These are phyloP conservation scores for Melitaea cinxia DNA, from an alignment of 1,140 invertebrate species.

Conservation along the genomic window DNA sequence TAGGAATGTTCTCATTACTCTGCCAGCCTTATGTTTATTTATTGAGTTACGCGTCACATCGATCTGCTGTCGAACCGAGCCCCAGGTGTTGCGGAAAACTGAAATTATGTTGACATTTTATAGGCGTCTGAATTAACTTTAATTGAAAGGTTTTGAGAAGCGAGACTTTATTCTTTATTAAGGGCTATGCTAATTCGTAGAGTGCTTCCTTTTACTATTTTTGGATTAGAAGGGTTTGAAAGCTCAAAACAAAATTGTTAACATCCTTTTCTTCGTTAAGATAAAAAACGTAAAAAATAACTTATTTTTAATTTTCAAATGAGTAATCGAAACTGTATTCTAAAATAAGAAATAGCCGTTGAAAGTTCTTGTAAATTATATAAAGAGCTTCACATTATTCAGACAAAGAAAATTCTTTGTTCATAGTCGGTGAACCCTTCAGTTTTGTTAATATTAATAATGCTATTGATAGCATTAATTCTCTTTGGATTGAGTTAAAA, in stretches of 20 bases:
- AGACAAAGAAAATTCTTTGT: too few species aligned
- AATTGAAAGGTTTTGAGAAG: constrained; percentile 49
- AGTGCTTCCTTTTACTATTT: background rate
- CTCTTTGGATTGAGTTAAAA: too few species aligned
- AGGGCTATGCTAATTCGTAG: background rate
- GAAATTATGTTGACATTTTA: constrained; percentile 62
- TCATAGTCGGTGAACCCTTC: too few species aligned
- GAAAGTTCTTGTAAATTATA: too few species aligned
- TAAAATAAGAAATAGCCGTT: background rate
- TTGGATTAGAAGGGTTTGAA: background rate
- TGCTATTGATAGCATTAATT: too few species aligned
- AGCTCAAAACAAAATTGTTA: background rate
- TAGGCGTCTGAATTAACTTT: constrained; percentile 47
- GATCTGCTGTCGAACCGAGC: constrained; percentile 52
- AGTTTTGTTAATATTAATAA: too few species aligned
- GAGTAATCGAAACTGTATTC: background rate
- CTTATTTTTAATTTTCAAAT: background rate
- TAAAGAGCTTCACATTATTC: too few species aligned
- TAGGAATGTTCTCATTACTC: background rate
- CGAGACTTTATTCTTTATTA: background rate
- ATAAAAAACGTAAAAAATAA: background rate
- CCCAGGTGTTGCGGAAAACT: constrained; percentile 54
- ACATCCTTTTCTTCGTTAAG: background rate
- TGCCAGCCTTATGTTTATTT: constrained; percentile 14
- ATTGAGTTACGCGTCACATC: constrained; percentile 33